phyloP scores from a whole-genome alignment of 2,888 invertebrate genomes.

The Plebejus melissa region DNA sequence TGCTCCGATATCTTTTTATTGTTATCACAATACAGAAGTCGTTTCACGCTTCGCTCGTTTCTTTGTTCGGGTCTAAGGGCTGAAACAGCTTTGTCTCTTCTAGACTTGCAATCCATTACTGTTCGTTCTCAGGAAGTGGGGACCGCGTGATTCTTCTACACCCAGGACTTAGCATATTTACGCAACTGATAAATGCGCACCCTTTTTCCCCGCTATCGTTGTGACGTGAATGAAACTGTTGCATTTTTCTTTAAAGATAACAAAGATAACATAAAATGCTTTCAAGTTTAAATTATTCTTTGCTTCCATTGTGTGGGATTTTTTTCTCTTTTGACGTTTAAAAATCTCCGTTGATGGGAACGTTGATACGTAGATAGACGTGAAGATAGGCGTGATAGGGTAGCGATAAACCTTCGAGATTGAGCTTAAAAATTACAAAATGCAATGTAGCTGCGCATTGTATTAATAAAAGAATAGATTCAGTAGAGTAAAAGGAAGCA shows the following conservation, averaged over 20 bases:
- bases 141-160: conserved; percentile 44
- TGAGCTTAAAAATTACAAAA: background rate
- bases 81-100: conserved; percentile 70
- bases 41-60: conserved; percentile 38
- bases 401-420: background rate
- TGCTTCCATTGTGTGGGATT: conserved; percentile 33
- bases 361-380: conserved; percentile 4
- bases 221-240: conserved; percentile 59
- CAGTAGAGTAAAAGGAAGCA: background rate
- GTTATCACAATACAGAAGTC: conserved; percentile 13
- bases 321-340: conserved; percentile 24
- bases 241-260: conserved; percentile 64
- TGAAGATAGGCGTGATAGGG: background rate
- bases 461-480: background rate
- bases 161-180: conserved; percentile 69
- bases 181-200: conserved; percentile 66
- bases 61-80: conserved; percentile 46
- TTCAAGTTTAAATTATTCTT: conserved; percentile 37
- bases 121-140: conserved; percentile 36
- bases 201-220: conserved; percentile 65
- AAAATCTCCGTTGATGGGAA: conserved; percentile 9
- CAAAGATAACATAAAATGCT: conserved; percentile 39
- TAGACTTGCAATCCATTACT: conserved; percentile 74
- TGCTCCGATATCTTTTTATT: conserved; percentile 10
- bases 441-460: too few species aligned